phyloP scores from a whole-genome alignment of 2,888 invertebrate genomes.

The Antheraea assamensis region DNA sequence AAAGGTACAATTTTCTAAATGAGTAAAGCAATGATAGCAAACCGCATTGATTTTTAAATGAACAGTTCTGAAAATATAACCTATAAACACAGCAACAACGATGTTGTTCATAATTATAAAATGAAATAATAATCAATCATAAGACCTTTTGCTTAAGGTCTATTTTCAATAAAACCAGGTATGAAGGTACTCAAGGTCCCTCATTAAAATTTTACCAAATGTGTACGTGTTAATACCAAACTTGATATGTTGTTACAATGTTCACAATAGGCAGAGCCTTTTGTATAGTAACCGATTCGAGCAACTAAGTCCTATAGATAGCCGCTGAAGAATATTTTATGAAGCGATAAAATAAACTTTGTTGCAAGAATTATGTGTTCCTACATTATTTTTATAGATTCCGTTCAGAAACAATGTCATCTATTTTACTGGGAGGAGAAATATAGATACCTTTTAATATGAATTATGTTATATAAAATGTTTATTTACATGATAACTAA shows the following conservation, averaged over 20 bases:
- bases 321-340: conserved; percentile 29
- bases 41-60: no score
- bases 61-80: no score
- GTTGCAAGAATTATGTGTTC: conserved; percentile 12
- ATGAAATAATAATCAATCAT: not conserved
- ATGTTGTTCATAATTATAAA: no score
- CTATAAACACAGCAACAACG: no score
- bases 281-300: conserved; percentile 7
- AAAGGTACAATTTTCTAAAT: no score
- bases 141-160: not conserved
- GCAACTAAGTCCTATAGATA: conserved; percentile 24
- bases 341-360: conserved; percentile 28
- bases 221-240: not conserved
- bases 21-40: no score
- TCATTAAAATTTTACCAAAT: not conserved
- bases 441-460: not conserved
- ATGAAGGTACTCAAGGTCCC: not conserved
- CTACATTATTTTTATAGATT: conserved; percentile 19
- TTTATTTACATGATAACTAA: not conserved
- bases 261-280: not conserved
- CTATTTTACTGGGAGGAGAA: not conserved
- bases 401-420: conserved; percentile 14
- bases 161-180: not conserved
- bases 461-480: not conserved
- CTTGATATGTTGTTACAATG: not conserved